Percentiles rank a stretch among this genome's conserved stretches.
Conservation (phyloP, 92 coral and sea anemone species). For the Zoanthus solanderi region DNA sequence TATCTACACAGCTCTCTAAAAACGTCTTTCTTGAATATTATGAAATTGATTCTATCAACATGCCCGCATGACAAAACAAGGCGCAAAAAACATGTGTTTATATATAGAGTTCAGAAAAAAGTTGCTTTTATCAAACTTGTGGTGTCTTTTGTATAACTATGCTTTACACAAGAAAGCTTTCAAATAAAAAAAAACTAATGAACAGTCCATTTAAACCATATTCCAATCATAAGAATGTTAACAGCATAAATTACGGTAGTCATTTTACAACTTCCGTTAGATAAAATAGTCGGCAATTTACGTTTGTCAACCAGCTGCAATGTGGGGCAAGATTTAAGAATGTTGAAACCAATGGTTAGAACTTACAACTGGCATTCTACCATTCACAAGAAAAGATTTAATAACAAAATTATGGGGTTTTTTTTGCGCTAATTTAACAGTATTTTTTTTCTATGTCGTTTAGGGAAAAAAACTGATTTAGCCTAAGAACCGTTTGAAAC, state of each 20-base stretch:
- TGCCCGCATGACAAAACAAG: no score
- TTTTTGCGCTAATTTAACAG: not conserved
- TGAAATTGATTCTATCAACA: not conserved
- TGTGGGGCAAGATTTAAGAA: not conserved
- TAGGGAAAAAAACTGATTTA: not conserved
- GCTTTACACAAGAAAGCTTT: not conserved
- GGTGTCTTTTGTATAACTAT: not conserved
- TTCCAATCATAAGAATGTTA: constrained; percentile 8
- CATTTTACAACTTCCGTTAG: not conserved
- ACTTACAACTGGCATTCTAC: not conserved
- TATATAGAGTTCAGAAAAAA: no score
- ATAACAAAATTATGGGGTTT: not conserved
- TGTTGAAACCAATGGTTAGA: not conserved
- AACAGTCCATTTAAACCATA: not conserved
- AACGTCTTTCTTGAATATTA: not conserved
- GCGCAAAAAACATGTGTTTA: no score
- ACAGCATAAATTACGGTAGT: not conserved
- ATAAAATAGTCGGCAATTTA: constrained; percentile 19
- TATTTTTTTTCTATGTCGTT: not conserved
- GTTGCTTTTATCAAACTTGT: not conserved
- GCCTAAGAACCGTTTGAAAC: not conserved
- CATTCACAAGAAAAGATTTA: not conserved
- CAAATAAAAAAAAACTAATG: constrained; percentile 3
- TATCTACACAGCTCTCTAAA: no score
- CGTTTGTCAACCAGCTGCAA: not conserved